Evolutionary conservation across 2,113 vertebrate genomes (phyloP).

Genomic region (Dendropsophus ebraccatus): DNA sequence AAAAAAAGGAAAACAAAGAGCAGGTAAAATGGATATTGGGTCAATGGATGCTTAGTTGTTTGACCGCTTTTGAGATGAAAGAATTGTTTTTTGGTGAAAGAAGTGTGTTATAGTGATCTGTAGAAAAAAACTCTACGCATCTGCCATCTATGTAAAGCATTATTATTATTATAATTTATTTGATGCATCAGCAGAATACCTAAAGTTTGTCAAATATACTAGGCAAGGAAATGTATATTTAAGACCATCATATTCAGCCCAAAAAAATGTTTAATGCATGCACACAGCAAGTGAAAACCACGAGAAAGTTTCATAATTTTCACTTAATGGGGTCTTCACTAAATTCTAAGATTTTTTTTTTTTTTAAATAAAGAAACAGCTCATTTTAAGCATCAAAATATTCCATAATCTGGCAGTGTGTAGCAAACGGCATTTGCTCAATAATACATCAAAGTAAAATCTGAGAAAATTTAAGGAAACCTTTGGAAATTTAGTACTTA

Average conservation of each 20-base stretch:
- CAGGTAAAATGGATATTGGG: not conserved
- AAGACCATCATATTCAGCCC: conserved; percentile 10
- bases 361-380: not conserved
- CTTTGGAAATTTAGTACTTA: not conserved
- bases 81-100: not conserved
- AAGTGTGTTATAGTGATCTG: not conserved
- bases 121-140: conserved; percentile 23
- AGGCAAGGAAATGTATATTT: conserved; percentile 9
- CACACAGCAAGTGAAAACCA: conserved; percentile 22
- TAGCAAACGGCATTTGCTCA: not conserved
- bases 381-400: not conserved
- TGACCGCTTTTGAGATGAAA: not conserved
- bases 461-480: not conserved
- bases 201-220: not conserved
- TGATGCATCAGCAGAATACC: conserved; percentile 23
- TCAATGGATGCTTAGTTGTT: not conserved
- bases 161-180: conserved; percentile 11
- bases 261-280: conserved; percentile 10
- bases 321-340: not conserved
- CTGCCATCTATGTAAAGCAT: not conserved
- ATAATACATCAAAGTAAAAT: not conserved
- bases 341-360: not conserved
- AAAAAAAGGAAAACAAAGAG: conserved; percentile 2
- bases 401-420: not conserved
- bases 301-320: not conserved